Percentiles rank a stretch among this genome's conserved stretches.
These are phyloP conservation scores for Drosophila asahinai DNA, from an alignment of 1,140 invertebrate genomes.

Conservation along the genomic window DNA sequence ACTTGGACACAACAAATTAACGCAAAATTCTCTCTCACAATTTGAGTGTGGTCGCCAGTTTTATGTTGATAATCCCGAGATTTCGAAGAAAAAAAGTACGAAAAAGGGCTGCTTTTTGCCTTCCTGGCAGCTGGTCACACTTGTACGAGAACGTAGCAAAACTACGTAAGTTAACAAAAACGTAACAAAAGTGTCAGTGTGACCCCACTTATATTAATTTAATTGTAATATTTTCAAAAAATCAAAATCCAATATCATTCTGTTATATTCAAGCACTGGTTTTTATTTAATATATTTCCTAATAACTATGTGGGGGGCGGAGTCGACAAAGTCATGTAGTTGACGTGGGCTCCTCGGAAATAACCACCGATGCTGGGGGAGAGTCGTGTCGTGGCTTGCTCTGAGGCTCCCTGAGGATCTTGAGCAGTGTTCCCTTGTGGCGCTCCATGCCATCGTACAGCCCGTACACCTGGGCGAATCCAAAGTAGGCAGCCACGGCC, in stretches of 20 bases:
- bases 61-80: no score
- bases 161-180: no score
- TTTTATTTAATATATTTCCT: constrained; percentile 8
- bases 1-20: constrained; percentile 37
- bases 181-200: no score
- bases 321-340: not conserved
- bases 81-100: no score
- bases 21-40: not conserved
- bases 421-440: constrained; percentile 22
- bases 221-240: not conserved
- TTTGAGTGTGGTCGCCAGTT: no score
- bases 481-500: constrained; percentile 68
- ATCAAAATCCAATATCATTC: no score
- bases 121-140: not conserved
- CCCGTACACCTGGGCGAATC: constrained; percentile 63
- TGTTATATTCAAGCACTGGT: constrained; percentile 1
- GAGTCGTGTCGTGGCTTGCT: not conserved
- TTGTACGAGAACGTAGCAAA: not conserved
- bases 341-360: constrained; percentile 7
- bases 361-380: not conserved
- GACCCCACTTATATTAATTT: no score
- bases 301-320: not conserved
- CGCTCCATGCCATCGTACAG: constrained; percentile 50
- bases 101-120: not conserved
- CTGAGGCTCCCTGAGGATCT: constrained; percentile 22